phyloP scores from a whole-genome alignment of 2,113 vertebrate species.

The Callorhinus ursinus region DNA sequence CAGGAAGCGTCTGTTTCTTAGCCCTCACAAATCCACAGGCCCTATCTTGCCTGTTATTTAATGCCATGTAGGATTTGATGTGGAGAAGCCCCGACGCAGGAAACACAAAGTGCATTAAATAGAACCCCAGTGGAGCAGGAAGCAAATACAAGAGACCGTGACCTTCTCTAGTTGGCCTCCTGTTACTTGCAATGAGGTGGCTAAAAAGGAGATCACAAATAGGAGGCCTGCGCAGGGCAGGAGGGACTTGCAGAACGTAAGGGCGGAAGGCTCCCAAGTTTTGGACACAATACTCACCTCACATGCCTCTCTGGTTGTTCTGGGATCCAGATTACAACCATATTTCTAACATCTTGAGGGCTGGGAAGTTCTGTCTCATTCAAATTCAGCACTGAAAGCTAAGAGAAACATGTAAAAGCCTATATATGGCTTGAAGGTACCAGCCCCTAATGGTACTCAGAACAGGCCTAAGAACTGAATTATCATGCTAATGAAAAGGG shows the following conservation, averaged over 20 bases:
- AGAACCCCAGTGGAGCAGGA: neutral
- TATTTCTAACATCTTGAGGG: constrained; percentile 48
- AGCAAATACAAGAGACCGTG: neutral
- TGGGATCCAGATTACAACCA: constrained; percentile 77
- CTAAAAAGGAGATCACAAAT: neutral
- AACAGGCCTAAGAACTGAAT: neutral
- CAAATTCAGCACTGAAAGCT: constrained; percentile 72
- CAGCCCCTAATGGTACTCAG: neutral
- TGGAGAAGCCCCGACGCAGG: neutral
- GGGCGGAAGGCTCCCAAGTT: neutral
- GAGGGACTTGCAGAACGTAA: neutral
- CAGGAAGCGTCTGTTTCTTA: constrained; percentile 9
- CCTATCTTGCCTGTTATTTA: neutral
- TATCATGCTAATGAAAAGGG: neutral
- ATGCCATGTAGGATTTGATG: neutral
- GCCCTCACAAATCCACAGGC: neutral
- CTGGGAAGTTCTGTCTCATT: constrained; percentile 51
- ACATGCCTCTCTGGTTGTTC: neutral
- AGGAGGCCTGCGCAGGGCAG: neutral
- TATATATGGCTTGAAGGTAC: neutral
- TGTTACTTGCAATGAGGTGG: neutral
- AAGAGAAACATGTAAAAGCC: neutral
- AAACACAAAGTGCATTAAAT: neutral
- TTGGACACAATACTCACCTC: constrained; percentile 39
- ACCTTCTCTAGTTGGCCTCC: neutral